A percentile compares a stretch with the other conserved stretches of the same genome.
phyloP scores from a whole-genome alignment of 2,797 vertebrate species.

The Pitangus sulphuratus region DNA sequence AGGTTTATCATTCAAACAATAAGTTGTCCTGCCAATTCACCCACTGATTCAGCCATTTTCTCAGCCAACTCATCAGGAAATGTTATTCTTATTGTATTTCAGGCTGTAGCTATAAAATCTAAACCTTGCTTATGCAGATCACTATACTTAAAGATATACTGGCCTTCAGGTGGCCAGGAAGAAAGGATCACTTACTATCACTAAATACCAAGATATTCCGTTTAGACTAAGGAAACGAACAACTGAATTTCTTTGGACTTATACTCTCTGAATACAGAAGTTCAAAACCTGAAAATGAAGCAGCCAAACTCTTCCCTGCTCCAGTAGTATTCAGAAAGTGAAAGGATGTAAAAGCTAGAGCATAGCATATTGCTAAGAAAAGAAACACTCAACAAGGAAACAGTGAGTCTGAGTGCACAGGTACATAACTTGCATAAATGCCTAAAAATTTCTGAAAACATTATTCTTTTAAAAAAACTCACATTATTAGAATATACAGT shows the following conservation, averaged over 20 bases:
- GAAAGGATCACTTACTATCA: neutral
- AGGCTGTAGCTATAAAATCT: neutral
- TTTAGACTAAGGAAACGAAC: neutral
- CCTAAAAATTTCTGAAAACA: neutral
- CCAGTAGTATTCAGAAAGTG: neutral
- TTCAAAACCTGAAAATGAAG: neutral
- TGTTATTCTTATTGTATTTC: neutral
- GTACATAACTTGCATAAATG: neutral
- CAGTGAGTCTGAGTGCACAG: neutral
- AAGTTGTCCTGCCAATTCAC: neutral
- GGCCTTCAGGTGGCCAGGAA: neutral
- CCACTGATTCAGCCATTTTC: neutral
- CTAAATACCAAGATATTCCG: neutral
- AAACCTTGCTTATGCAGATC: neutral
- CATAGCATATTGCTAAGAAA: neutral
- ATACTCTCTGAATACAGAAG: neutral
- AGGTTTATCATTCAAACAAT: neutral
- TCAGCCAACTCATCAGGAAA: neutral
- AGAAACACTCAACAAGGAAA: neutral
- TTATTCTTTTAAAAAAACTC: neutral
- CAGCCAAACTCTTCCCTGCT: neutral
- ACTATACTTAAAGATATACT: neutral
- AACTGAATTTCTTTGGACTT: neutral
- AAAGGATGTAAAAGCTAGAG: neutral
- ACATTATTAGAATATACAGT: neutral